A percentile compares a stretch with the other conserved stretches of the same genome.
Conservation (phyloP, 2,888 invertebrate genomes). For the Leptopilina drosophilae region DNA sequence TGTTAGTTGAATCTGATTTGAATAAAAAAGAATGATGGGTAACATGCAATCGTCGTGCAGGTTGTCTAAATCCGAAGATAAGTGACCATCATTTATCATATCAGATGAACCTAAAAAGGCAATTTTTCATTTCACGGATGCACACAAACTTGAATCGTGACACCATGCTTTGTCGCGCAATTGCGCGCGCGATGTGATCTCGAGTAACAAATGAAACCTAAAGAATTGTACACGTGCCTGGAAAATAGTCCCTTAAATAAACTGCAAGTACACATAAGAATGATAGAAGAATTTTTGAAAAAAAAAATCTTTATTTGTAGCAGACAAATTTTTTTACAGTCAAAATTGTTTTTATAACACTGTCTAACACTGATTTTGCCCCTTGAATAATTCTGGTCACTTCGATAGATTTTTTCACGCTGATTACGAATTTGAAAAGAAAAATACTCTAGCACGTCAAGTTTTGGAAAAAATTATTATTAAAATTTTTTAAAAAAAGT, state of each 20-base stretch:
- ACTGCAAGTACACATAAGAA: neutral
- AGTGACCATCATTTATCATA: conserved; percentile 48
- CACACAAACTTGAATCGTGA: conserved; percentile 49
- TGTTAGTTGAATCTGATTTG: neutral
- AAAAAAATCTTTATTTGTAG: no score
- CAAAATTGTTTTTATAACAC: no score
- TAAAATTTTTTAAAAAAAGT: no score
- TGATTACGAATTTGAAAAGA: no score
- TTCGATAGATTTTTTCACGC: no score
- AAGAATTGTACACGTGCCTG: conserved; percentile 28
- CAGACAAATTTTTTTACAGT: no score
- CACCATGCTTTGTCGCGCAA: conserved; percentile 53
- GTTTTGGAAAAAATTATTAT: no score
- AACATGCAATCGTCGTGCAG: neutral
- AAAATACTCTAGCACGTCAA: no score
- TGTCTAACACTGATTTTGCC: no score
- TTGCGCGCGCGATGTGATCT: conserved; percentile 57
- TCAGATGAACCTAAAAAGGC: conserved; percentile 48
- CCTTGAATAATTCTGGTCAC: no score
- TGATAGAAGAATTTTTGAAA: neutral
- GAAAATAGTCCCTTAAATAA: conserved; percentile 14
- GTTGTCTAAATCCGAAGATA: neutral
- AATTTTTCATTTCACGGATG: conserved; percentile 61
- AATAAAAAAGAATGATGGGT: neutral
- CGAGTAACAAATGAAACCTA: conserved; percentile 57